Percentiles rank a stretch among this genome's conserved stretches.
These are phyloP conservation scores for Crossaster papposus DNA, from an alignment of 53 echinoderm and acorn worm species.

Conservation along the genomic window DNA sequence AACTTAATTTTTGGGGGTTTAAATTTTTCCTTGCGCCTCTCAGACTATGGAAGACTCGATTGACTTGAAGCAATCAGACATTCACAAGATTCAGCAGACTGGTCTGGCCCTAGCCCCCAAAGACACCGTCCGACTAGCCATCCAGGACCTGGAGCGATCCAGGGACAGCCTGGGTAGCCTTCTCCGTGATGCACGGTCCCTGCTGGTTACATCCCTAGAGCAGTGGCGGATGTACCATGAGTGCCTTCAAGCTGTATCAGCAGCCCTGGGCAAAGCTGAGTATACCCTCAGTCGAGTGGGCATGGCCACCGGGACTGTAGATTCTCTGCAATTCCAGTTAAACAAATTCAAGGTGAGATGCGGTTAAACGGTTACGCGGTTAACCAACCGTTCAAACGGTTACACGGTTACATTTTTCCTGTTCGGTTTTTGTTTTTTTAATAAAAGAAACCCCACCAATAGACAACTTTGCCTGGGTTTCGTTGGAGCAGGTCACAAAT, in stretches of 20 bases:
- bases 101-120: conserved; percentile 70
- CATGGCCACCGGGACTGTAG: conserved; percentile 82
- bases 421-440: no score
- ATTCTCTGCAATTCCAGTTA: conserved; percentile 75
- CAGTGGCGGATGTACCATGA: conserved; percentile 88
- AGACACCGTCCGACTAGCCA: conserved; percentile 58
- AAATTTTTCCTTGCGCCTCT: background rate
- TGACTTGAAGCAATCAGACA: conserved; percentile 71
- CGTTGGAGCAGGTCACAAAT: no score
- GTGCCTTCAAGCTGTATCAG: conserved; percentile 75
- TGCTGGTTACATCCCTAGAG: conserved; percentile 74
- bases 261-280: conserved; percentile 89
- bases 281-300: conserved; percentile 85
- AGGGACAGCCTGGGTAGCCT: conserved; percentile 55
- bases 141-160: conserved; percentile 67
- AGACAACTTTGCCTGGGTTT: no score
- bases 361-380: no score
- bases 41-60: conserved; percentile 79
- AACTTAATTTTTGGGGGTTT: background rate
- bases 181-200: conserved; percentile 62
- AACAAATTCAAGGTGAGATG: conserved; percentile 82
- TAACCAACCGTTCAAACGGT: no score
- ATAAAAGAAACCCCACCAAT: no score
- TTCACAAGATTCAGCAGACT: conserved; percentile 64
- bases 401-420: no score